Evolutionary conservation across 2,888 invertebrate species (phyloP).

Genomic region (Dexiosoma caninum): DNA sequence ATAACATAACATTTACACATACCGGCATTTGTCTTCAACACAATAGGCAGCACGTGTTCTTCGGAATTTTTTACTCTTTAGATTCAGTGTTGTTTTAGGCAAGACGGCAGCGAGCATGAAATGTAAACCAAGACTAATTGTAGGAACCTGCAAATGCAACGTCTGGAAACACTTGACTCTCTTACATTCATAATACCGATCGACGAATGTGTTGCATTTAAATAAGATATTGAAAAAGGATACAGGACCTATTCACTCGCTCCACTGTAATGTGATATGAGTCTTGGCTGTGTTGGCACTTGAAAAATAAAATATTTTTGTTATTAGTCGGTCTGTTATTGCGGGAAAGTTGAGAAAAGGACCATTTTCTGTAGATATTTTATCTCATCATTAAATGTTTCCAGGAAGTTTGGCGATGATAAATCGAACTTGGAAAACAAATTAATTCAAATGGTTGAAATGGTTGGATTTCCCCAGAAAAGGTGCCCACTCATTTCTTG

Average conservation of each 20-base stretch:
- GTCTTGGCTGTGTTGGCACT: neutral
- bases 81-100: neutral
- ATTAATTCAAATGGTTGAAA: neutral
- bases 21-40: neutral
- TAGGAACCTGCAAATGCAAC: slow-evolving; percentile 4
- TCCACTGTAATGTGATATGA: slow-evolving; percentile 1
- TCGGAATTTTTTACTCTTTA: neutral
- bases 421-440: neutral
- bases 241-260: slow-evolving; percentile 1
- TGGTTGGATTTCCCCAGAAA: too few species aligned
- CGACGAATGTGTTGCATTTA: too few species aligned
- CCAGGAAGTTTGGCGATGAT: neutral
- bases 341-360: neutral
- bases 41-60: slow-evolving; percentile 47
- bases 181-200: too few species aligned
- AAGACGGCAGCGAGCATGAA: neutral
- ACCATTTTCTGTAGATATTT: neutral
- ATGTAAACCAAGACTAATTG: slow-evolving; percentile 29
- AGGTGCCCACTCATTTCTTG: too few species aligned
- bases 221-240: neutral
- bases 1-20: slow-evolving; percentile 22
- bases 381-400: neutral
- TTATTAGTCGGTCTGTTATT: neutral
- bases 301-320: too few species aligned
- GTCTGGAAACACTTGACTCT: slow-evolving; percentile 56